Base-by-base conservation (phyloP, 2,797 vertebrate genomes). In the Siniperca obscura region DNA sequence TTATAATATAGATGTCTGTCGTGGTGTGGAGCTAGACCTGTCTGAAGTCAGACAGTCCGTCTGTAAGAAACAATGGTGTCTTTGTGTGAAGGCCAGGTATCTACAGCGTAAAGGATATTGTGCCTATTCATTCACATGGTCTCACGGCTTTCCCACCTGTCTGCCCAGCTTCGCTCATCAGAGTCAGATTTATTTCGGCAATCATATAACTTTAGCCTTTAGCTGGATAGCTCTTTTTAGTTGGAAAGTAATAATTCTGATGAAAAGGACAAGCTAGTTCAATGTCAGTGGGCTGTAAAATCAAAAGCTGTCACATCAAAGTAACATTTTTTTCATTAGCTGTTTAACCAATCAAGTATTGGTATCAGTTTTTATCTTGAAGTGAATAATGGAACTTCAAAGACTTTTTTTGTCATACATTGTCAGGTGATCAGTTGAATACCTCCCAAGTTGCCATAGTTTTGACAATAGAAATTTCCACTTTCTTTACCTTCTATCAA, bases 121-220 rank as follows among this genome's bases (percentile, higher is more conserved):
- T 84, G 48, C 25, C 81, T 40, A 69, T 85, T 81, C 78, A 76
- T 83, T 84, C 88, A 87, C 71, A 85, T 53, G 65, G 86, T 81
- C 81, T 86, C 72, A 83, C 86, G 69, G 65, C 68, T 93, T 90
- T 78, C 56, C 86, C 80, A 84, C 87, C 86, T 87, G 87, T 91
- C 74, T 67, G 67, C 65, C 10, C 60, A 72, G 83, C 86, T 79
- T 70, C 55, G 40, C 73, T 85, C 82, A 84, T 85, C 84, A 90
- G 50, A 81, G 60, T 86, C 76, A 55, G 74, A 86, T 90, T 90
- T 90, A 87, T 70, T 87, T 82, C 55, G 70, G 42, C 74, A 76
- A 72, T 90, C 79, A 80, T 66, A 34, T 40, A 64, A 59, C 72
- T 83, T 59, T 34, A 79, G 38, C 30, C 68, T 77, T 73, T 42